These are phyloP conservation scores for Nesoenas mayeri DNA, from an alignment of 2,113 vertebrate species.

Conservation along the genomic window DNA sequence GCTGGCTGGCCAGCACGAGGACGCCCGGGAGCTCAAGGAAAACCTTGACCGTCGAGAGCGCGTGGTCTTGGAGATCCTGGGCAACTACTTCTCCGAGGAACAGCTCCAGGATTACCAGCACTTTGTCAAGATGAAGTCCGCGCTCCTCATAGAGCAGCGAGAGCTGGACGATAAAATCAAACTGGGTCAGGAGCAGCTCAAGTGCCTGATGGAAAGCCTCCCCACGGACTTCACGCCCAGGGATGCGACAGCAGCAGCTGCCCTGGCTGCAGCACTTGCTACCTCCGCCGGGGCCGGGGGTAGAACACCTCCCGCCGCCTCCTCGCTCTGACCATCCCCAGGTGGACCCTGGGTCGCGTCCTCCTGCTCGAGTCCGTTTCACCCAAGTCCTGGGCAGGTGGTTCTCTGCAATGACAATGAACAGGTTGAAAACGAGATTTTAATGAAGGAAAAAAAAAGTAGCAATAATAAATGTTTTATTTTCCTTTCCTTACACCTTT, in stretches of 20 bases:
- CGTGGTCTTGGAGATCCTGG: slow-evolving; percentile 85
- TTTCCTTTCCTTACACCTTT: slow-evolving; percentile 34
- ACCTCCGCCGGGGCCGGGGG: slow-evolving; percentile 64
- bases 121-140: slow-evolving; percentile 89
- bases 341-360: not conserved
- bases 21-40: slow-evolving; percentile 94
- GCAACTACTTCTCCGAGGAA: slow-evolving; percentile 77
- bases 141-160: slow-evolving; percentile 89
- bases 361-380: slow-evolving; percentile 19
- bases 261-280: slow-evolving; percentile 68
- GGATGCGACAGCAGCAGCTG: slow-evolving; percentile 36
- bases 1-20: slow-evolving; percentile 90
- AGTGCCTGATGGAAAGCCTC: slow-evolving; percentile 83
- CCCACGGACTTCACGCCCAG: slow-evolving; percentile 66
- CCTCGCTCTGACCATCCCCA: slow-evolving; percentile 65
- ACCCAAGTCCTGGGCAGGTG: not conserved
- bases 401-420: slow-evolving; percentile 5
- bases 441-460: slow-evolving; percentile 34
- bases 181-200: slow-evolving; percentile 88
- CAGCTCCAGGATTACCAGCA: slow-evolving; percentile 89
- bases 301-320: slow-evolving; percentile 35
- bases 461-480: slow-evolving; percentile 27
- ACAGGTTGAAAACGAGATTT: slow-evolving; percentile 27
- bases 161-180: slow-evolving; percentile 92
- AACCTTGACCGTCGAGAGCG: slow-evolving; percentile 92